These are phyloP conservation scores for Eubasilissa regina DNA, from an alignment of 1,140 invertebrate species.

Conservation along the genomic window DNA sequence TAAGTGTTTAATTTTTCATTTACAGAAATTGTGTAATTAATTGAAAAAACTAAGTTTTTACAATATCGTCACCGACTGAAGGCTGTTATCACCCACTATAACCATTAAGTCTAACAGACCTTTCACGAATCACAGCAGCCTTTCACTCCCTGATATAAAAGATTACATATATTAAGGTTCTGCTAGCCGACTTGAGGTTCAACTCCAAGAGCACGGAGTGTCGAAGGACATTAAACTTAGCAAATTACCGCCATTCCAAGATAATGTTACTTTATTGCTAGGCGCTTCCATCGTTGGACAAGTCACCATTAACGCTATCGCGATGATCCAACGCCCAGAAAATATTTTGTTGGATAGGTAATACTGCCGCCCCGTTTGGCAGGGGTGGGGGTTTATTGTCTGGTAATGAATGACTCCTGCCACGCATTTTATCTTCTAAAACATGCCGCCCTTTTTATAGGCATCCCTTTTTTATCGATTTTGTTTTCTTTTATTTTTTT, in stretches of 20 bases:
- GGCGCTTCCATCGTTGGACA: conserved; percentile 19
- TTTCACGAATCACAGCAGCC: no score
- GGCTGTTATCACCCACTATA: no score
- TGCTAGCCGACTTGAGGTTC: no score
- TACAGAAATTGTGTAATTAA: no score
- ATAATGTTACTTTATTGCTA: conserved; percentile 51
- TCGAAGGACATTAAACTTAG: conserved; percentile 44
- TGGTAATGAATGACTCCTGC: conserved; percentile 43
- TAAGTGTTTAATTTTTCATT: no score
- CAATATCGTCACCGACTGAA: no score
- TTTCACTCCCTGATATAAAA: no score
- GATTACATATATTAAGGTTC: no score
- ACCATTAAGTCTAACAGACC: no score
- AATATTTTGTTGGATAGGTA: conserved; percentile 45
- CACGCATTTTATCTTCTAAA: conserved; percentile 40
- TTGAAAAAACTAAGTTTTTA: no score
- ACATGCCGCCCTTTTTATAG: no score
- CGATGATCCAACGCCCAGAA: conserved; percentile 20
- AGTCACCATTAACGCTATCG: conserved; percentile 39
- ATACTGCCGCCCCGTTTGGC: neutral
- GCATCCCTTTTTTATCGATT: no score
- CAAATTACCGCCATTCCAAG: conserved; percentile 47
- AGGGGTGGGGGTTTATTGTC: conserved; percentile 37
- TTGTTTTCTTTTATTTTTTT: neutral
- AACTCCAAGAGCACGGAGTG: neutral